Evolutionary conservation across 2,113 vertebrate species (phyloP).

Genomic region (Callaeas wilsoni): DNA sequence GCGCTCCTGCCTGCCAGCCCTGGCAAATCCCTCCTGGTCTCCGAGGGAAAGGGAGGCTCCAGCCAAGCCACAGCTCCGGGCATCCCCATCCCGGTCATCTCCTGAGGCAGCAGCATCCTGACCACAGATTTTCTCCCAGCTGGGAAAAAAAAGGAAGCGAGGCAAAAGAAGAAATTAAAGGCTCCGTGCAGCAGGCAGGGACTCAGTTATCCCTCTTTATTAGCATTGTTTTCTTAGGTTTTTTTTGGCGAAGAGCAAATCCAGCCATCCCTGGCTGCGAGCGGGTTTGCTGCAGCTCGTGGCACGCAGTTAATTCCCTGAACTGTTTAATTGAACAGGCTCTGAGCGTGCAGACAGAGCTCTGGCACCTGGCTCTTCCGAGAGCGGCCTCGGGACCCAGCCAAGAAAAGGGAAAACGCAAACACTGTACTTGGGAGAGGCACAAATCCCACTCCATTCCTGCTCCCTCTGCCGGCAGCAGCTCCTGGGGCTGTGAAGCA

Average conservation of each 20-base stretch:
- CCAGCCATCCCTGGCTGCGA: background rate
- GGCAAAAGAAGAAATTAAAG: background rate
- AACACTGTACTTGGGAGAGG: background rate
- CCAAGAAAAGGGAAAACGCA: background rate
- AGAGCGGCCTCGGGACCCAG: background rate
- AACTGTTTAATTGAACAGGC: slow-evolving; percentile 43
- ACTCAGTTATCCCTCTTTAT: background rate
- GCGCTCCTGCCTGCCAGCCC: background rate
- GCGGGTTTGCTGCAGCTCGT: background rate
- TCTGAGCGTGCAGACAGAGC: background rate
- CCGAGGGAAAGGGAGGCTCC: background rate
- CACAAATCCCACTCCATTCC: background rate
- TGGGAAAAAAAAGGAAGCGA: background rate
- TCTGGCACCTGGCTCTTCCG: background rate
- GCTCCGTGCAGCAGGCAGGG: background rate
- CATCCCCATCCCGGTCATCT: background rate
- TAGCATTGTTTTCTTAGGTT: background rate
- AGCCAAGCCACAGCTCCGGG: background rate
- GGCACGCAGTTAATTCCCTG: slow-evolving; percentile 12
- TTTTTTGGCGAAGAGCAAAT: background rate
- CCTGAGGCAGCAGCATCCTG: background rate
- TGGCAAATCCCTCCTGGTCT: background rate
- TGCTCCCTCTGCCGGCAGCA: background rate
- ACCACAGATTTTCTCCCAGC: background rate
- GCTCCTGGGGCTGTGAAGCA: background rate